Evolutionary conservation across 2,797 vertebrate genomes (phyloP).

Genomic region (Xerus rutilus): DNA sequence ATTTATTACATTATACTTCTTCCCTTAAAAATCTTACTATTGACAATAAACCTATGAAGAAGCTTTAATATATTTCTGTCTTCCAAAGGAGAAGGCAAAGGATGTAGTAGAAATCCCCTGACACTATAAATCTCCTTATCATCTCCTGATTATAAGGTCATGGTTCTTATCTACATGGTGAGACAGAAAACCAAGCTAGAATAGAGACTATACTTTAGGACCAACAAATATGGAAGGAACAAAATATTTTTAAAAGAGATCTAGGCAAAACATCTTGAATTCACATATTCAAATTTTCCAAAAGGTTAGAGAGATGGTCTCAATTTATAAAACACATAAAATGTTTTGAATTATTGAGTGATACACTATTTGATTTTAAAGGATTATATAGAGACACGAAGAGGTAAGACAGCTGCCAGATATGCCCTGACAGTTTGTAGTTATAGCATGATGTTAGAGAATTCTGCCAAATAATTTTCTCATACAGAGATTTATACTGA

Average conservation of each 20-base stretch:
- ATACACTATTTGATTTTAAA: constrained; percentile 69
- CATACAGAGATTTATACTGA: constrained; percentile 66
- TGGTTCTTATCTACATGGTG: background rate
- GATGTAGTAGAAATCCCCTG: constrained; percentile 28
- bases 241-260: background rate
- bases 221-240: constrained; percentile 3
- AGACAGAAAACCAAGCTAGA: constrained; percentile 43
- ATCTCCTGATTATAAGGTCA: constrained; percentile 5
- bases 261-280: constrained; percentile 12
- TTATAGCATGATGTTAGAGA: constrained; percentile 55
- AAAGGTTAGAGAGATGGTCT: constrained; percentile 45
- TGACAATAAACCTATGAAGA: background rate
- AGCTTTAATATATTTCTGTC: background rate
- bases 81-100: constrained; percentile 52
- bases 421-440: constrained; percentile 63
- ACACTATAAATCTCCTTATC: background rate
- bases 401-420: constrained; percentile 65
- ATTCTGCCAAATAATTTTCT: constrained; percentile 70
- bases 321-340: constrained; percentile 60
- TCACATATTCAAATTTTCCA: constrained; percentile 50
- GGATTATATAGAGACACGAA: constrained; percentile 53
- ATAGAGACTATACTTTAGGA: constrained; percentile 4
- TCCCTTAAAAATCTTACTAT: constrained; percentile 45
- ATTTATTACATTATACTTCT: background rate
- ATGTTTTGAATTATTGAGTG: constrained; percentile 46